Conservation (phyloP, 2,888 invertebrate species). For the Chromoteleia sp. region DNA sequence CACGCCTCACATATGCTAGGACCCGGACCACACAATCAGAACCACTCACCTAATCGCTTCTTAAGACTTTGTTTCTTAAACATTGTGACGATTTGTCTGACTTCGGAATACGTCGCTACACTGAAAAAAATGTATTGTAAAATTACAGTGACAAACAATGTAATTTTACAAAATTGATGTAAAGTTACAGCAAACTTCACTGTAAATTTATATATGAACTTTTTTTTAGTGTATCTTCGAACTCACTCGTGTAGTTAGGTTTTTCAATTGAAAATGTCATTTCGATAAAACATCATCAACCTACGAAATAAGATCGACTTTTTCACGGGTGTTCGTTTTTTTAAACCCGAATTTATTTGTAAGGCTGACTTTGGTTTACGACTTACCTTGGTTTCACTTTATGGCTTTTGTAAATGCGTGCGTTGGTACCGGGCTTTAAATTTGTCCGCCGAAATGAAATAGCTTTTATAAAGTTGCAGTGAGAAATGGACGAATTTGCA, state of each 20-base stretch:
- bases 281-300: conserved; percentile 24
- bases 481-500: no score
- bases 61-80: conserved; percentile 65
- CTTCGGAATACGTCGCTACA: background rate
- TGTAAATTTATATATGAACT: conserved; percentile 19
- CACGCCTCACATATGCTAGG: conserved; percentile 83
- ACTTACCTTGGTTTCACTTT: conserved; percentile 8
- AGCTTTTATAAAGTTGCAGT: no score
- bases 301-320: conserved; percentile 39
- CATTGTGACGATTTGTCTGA: conserved; percentile 71
- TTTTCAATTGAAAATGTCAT: conserved; percentile 74
- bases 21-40: conserved; percentile 11
- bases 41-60: conserved; percentile 52
- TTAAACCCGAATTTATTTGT: conserved; percentile 30
- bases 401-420: conserved; percentile 51
- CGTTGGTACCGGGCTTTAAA: conserved; percentile 15
- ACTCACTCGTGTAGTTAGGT: conserved; percentile 79
- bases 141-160: no score
- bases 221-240: conserved; percentile 74
- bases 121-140: background rate
- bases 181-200: no score
- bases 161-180: no score
- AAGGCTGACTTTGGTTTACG: conserved; percentile 43
- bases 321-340: conserved; percentile 42
- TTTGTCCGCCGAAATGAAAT: background rate